A percentile compares a stretch with the other conserved stretches of the same genome.
phyloP scores from a whole-genome alignment of 2,113 vertebrate genomes.

The Toxostoma redivivum region DNA sequence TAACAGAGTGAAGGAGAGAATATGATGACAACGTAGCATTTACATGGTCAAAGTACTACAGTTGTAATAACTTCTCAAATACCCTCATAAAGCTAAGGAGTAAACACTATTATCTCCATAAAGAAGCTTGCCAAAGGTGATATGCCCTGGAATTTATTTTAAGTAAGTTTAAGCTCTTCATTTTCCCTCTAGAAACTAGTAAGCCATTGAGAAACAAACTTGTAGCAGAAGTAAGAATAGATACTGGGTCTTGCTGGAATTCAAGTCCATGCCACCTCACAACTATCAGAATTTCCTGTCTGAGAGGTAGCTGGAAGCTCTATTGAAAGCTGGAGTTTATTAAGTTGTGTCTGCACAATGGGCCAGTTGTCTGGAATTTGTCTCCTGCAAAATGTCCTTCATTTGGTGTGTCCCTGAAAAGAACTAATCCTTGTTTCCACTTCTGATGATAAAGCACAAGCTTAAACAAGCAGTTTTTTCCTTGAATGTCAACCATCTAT shows the following conservation, averaged over 20 bases:
- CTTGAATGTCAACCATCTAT: not conserved
- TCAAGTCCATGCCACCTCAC: not conserved
- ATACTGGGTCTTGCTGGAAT: not conserved
- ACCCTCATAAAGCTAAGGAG: conserved; percentile 10
- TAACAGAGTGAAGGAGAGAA: not conserved
- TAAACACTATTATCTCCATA: conserved; percentile 28
- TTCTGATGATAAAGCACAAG: not conserved
- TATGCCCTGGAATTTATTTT: conserved; percentile 1
- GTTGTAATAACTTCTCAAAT: not conserved
- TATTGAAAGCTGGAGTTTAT: not conserved
- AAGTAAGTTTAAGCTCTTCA: not conserved
- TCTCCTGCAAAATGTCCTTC: not conserved
- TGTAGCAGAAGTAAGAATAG: not conserved
- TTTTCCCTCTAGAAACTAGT: not conserved
- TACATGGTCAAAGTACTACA: conserved; percentile 51
- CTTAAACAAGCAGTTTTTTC: not conserved
- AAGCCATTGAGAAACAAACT: not conserved
- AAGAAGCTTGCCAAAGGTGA: conserved; percentile 9
- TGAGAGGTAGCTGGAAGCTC: not conserved
- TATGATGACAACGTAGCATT: conserved; percentile 18
- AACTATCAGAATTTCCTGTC: not conserved
- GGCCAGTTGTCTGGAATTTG: not conserved
- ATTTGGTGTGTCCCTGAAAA: not conserved
- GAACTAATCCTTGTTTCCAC: not conserved
- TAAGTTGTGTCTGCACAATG: not conserved